Evolutionary conservation across 2,797 vertebrate species (phyloP), one percentile per base, ranked within the genome.

Genomic region (Phataginus tricuspis): DNA sequence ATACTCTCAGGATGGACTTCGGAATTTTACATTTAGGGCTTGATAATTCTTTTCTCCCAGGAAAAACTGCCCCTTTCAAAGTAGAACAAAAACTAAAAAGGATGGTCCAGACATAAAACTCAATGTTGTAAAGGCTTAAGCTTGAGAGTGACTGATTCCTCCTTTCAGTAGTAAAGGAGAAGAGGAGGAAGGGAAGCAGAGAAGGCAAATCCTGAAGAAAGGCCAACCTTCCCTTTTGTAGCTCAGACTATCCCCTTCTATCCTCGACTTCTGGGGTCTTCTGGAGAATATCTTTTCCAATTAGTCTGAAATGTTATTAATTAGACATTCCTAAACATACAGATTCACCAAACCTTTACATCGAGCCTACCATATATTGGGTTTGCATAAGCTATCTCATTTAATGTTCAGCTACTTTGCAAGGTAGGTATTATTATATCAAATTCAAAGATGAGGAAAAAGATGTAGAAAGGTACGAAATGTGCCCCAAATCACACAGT

Each of bases 301-400:
- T 49, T 57, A 88, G 27, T 29, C n/a, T 59, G 83, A 90, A 86
- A 63, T 39, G 59, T 80, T 78, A 83, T 42, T 89, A 89, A 90
- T 57, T n/a, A 94, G 39, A n/a, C 10, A 71, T 59, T 92, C 29
- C 57, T 49, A 63, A 95, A 64, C 51, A 86, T 78, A 89, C 74
- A 37, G 7, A 94, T 37, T 92, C 42, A 72, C 16, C 63, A n/a
- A 83, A 78, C 0, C 19, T 95, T 95, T 90, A 42, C 13, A 29
- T 53, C 61, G 63, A 45, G 25, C 11, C 25, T 77, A 19, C 29
- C 45, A 53, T 23, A 63, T n/a, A 84, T 25, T 8, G 34, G 37
- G 12, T 74, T 86, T 89, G 37, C 53, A 69, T 29, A 61, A 68
- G 27, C 14, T n/a, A 21, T 77, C 42, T 93, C 55, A 86, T 39